Conservation (phyloP, 2,113 vertebrate species). For the Passerina amoena region DNA sequence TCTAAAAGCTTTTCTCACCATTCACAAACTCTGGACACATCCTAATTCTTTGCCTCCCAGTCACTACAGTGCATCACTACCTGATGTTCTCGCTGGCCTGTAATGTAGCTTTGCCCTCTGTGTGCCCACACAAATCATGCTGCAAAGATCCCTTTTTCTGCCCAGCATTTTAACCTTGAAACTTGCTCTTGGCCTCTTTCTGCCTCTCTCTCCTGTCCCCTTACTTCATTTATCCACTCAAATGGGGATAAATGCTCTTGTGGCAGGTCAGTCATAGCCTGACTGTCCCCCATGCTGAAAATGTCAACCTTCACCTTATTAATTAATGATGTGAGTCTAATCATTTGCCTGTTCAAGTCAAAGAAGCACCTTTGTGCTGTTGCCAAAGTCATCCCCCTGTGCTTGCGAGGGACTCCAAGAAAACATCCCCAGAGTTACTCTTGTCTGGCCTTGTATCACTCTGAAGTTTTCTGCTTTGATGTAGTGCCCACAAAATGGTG, state of each 20-base stretch:
- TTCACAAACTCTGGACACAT: not conserved
- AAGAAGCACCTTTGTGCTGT: not conserved
- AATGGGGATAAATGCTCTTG: not conserved
- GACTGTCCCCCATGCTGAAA: not conserved
- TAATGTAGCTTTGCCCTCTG: not conserved
- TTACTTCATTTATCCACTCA: not conserved
- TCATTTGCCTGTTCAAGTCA: not conserved
- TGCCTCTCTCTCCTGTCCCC: not conserved
- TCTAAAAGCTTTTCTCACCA: not conserved
- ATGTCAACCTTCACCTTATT: not conserved
- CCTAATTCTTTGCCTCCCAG: not conserved
- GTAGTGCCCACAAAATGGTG: not conserved
- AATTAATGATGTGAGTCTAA: not conserved
- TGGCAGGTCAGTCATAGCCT: not conserved
- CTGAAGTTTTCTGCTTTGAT: conserved; percentile 57
- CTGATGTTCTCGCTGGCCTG: not conserved
- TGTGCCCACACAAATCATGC: not conserved
- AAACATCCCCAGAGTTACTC: conserved; percentile 24
- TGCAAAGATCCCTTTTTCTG: not conserved
- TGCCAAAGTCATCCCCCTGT: not conserved
- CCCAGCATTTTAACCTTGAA: not conserved
- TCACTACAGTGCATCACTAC: not conserved
- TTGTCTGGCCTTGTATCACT: not conserved
- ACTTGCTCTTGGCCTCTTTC: not conserved
- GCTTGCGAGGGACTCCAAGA: not conserved